Base-by-base conservation (phyloP, 2,113 vertebrate species). In the Lutjanus erythropterus region DNA sequence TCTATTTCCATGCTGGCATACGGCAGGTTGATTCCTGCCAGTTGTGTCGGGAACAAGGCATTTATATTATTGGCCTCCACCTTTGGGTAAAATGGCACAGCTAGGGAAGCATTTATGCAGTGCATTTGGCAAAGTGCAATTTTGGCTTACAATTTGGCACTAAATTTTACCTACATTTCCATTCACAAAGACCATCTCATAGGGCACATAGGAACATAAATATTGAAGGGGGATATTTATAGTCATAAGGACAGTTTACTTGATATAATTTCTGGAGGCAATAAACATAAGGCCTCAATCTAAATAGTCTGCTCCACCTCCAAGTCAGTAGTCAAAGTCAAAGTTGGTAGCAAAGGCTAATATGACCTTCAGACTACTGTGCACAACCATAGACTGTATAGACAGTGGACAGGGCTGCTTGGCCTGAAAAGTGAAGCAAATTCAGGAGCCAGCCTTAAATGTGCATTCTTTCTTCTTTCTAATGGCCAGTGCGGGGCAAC, bases 1-100 rank as follows among this genome's bases (percentile, higher is more conserved):
- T 82, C 31, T 29, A 23, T 72, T 88, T 79, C 21, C 65, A 16
- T 31, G n/a, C 53, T 80, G 78, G 75, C 67, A 70, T 39, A 19
- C 61, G 19, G 46, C 39, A 65, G 56, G 25, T 11, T 46, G 53
- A 77, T 50, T 50, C 31, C 42, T 5, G 18, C 37, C 56, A 83
- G 62, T 31, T 64, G 60, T 64, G 50, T 81, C 9, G 18, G 39
- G 44, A 65, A 64, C 46, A 66, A 76, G 29, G 62, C 19, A 15
- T 52, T 37, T 71, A 31, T 71, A 31, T 81, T 62, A 33, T 27
- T 71, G 55, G 50, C 49, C 55, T 52, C 18, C 56, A 60, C 27
- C 61, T 69, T 66, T 71, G 39, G 70, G 42, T 56, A 19, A 84
- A 64, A 29, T 39, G 41, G 50, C 27, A 75, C 21, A 65, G 75